Percentiles rank a stretch among this genome's conserved stretches.
These are phyloP conservation scores for Hirudinaria manillensis DNA, from an alignment of 2,888 invertebrate species.

Conservation along the genomic window DNA sequence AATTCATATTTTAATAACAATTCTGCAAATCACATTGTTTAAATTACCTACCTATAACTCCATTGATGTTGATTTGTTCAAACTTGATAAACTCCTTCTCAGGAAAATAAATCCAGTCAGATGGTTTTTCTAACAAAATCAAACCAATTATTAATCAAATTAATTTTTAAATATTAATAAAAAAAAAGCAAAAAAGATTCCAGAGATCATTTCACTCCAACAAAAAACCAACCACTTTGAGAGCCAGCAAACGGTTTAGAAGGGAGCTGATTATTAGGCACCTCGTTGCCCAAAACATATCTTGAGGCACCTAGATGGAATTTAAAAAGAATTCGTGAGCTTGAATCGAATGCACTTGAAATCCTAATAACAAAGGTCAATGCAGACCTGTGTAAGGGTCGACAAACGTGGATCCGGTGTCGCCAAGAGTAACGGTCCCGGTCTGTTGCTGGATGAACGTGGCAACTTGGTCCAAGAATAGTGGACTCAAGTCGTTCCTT, in stretches of 20 bases:
- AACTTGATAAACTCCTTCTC: slow-evolving; percentile 23
- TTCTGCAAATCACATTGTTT: not conserved
- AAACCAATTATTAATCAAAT: too few relatives aligned
- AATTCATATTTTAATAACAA: slow-evolving; percentile 8
- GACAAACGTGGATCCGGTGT: slow-evolving; percentile 46
- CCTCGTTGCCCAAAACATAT: not conserved
- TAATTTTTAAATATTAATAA: too few relatives aligned
- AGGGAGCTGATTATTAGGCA: not conserved
- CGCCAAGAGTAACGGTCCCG: slow-evolving; percentile 54
- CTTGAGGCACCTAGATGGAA: not conserved
- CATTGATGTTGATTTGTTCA: slow-evolving; percentile 21
- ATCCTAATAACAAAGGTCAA: not conserved
- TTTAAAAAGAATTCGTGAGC: not conserved
- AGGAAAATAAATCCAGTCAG: slow-evolving; percentile 20
- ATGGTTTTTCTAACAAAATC: not conserved
- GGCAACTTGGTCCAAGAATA: slow-evolving; percentile 76
- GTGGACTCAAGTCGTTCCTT: slow-evolving; percentile 73
- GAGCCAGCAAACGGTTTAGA: too few relatives aligned
- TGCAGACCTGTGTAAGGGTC: slow-evolving; percentile 63
- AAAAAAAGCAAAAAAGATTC: too few relatives aligned
- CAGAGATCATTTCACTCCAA: too few relatives aligned
- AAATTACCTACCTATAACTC: slow-evolving; percentile 22
- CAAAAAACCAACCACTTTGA: too few relatives aligned
- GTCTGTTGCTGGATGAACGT: slow-evolving; percentile 72
- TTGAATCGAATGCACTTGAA: too few relatives aligned